Conservation (phyloP, 2,113 vertebrate genomes). For the Beaufortia kweichowensis region DNA sequence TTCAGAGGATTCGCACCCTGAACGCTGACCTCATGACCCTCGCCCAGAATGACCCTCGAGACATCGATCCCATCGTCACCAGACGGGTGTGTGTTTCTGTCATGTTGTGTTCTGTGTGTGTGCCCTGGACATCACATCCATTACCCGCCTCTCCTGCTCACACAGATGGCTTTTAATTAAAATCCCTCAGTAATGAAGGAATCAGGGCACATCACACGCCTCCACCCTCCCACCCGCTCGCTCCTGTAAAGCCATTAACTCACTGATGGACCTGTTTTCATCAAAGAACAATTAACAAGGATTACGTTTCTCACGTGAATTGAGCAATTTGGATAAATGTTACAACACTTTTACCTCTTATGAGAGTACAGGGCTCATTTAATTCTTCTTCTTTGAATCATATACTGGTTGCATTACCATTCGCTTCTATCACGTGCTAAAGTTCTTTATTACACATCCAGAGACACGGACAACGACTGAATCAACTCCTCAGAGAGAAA, state of each 20-base stretch:
- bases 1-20: slow-evolving; percentile 90
- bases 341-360: neutral
- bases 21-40: slow-evolving; percentile 98
- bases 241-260: slow-evolving; percentile 19
- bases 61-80: slow-evolving; percentile 92
- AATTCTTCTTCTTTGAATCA: neutral
- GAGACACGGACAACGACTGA: too few species aligned
- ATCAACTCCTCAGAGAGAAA: too few species aligned
- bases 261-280: slow-evolving; percentile 17
- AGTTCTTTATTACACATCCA: too few species aligned
- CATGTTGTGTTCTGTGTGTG: slow-evolving; percentile 15
- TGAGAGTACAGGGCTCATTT: neutral
- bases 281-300: neutral
- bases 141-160: slow-evolving; percentile 37
- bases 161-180: slow-evolving; percentile 56
- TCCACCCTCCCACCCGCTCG: neutral
- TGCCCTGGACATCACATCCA: slow-evolving; percentile 39
- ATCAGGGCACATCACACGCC: slow-evolving; percentile 37
- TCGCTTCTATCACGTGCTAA: too few species aligned
- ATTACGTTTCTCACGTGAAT: slow-evolving; percentile 9
- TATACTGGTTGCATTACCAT: too few species aligned
- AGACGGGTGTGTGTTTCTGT: slow-evolving; percentile 68
- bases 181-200: slow-evolving; percentile 51
- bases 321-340: slow-evolving; percentile 7
- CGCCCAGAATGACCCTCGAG: slow-evolving; percentile 79